Evolutionary conservation across 1,140 invertebrate species (phyloP).

Genomic region (silkworm (Bombyx mori)): ASM3026992v2 NC_085116.1:4195501-4196000

Average conservation of each 20-base stretch:
- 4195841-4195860: slow-evolving; percentile 96
- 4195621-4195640: slow-evolving; percentile 26
- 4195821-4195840: slow-evolving; percentile 75
- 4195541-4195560: too few relatives aligned
- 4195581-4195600: slow-evolving; percentile 5
- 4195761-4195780: slow-evolving; percentile 19
- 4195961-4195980: too few relatives aligned
- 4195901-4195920: slow-evolving; percentile 97
- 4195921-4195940: slow-evolving; percentile 96
- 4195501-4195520: too few relatives aligned
- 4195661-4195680: slow-evolving; percentile 8
- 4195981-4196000: too few relatives aligned
- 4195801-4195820: slow-evolving; percentile 73
- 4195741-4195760: slow-evolving; percentile 9
- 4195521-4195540: background rate
- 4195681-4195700: slow-evolving; percentile 29
- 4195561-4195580: too few relatives aligned
- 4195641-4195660: too few relatives aligned
- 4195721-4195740: slow-evolving; percentile 8
- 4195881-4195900: slow-evolving; percentile 96
- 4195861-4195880: slow-evolving; percentile 91
- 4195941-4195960: slow-evolving; percentile 73
- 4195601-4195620: slow-evolving; percentile 58
- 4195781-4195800: slow-evolving; percentile 81
- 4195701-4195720: slow-evolving; percentile 38